Evolutionary conservation across 2,797 vertebrate species (phyloP).

Genomic region (Lemur catta): DNA sequence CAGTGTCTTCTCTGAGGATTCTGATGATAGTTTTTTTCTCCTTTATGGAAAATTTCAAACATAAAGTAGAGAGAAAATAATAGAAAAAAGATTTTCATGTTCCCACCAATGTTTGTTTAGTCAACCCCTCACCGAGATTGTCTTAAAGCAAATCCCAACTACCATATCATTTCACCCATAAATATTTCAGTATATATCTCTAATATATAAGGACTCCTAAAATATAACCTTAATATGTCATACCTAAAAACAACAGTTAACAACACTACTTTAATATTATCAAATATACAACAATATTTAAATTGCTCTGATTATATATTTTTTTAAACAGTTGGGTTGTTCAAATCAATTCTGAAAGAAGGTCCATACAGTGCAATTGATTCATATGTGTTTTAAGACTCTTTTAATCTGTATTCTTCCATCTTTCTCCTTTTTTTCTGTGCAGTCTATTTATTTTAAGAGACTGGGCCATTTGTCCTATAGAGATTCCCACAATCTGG

Average conservation of each 20-base stretch:
- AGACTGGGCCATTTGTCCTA: background rate
- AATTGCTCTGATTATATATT: background rate
- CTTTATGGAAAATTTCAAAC: background rate
- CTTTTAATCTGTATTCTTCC: background rate
- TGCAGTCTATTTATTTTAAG: background rate
- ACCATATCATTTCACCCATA: background rate
- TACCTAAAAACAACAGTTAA: background rate
- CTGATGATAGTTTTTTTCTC: background rate
- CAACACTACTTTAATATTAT: background rate
- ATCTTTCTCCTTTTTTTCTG: background rate
- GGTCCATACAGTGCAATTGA: background rate
- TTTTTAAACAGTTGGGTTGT: background rate
- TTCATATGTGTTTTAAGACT: background rate
- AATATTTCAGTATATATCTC: background rate
- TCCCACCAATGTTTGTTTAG: background rate
- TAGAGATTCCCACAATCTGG: background rate
- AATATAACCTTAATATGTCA: background rate
- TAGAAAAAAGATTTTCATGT: background rate
- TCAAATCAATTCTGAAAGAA: background rate
- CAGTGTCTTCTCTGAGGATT: background rate
- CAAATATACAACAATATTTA: background rate
- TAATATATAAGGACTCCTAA: conserved; percentile 14
- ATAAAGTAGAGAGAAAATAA: background rate
- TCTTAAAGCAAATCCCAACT: background rate
- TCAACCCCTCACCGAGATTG: background rate